Base-by-base conservation (phyloP, 2,797 vertebrate species). In the Oreochromis mossambicus region DNA sequence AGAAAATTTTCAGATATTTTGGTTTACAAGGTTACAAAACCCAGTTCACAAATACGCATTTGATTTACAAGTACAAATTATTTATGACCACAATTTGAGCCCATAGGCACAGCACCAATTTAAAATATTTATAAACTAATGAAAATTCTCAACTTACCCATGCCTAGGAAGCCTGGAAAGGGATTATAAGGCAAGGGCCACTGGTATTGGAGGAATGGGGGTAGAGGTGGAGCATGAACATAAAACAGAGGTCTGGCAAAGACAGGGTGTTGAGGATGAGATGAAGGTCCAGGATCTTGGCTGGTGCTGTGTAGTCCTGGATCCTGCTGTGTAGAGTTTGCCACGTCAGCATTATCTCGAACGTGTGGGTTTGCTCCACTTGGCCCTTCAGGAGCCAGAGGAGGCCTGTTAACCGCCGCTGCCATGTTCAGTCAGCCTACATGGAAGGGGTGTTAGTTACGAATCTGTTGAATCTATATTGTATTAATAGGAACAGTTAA, bases 171-270 rank as follows among this genome's bases (percentile, higher is more conserved):
- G 61, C 92, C 88, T 14, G 79, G 1, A 63, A 91, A 94, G 7
- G 93, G 91, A 55, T 93, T 91, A 82, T 89, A 94, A 5, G 89
- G 70, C 50, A 95, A 90, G 73, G 94, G 92, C 94, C 94, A 95
- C 87, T 93, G 94, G 87, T 93, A 95, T 1, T 89, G 91, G 29
- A 94, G 66, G 15, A 94, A 85, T 29, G 88, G 91, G 3, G 93
- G 88, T 3, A 86, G 90, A 19, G 88, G 89, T 1, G 88, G 88
- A 7, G 90, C 41, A 12, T 86, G 92, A 21, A 94, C 2, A 2
- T 94, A 95, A 36, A 92, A 83, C 17, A 94, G 1, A 0, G 93
- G 92, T 6, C 87, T 84, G 14, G 77, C 8, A 46, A 89, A 7
- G 11, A 85, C 2, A 0, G 82, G 85, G 12, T 83, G 84, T 3